Base-by-base conservation (phyloP, 2,113 vertebrate genomes). In the Cyanistes caeruleus region DNA sequence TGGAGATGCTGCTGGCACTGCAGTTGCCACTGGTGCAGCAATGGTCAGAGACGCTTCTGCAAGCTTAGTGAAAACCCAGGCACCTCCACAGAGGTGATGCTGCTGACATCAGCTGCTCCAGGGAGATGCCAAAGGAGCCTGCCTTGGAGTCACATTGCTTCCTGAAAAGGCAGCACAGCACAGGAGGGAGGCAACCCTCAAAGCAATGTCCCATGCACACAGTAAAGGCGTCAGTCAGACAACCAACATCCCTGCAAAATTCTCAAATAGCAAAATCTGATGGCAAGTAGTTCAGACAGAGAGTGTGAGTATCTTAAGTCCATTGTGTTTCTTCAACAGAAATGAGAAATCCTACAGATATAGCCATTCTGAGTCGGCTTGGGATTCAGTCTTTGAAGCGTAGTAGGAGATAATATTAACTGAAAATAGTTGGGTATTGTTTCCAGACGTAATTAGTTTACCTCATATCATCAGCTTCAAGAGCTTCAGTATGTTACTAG, bases 361-460 rank as follows among this genome's bases (percentile, higher is more conserved):
- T 52, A 39, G 11, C 8, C 35, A 58, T 83, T 53, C 51, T 76
- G 53, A 65, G 43, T 83, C 53, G 80, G 31, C 24, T 62, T 59
- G 56, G 12, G 23, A 27, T 62, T 93, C 63, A 35, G 67, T 15
- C 53, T 91, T 87, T 83, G 75, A 84, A 90, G 35, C 15, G 30
- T 9, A 56, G 16, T 6, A 55, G 25, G 39, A 91, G 58, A 91
- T 53, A 95, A 73, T 14, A 55, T 33, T 84, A 72, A 79, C 59
- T 30, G 63, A 76, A 75, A 93, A 87, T 80, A 48, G 33, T 51
- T 83, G 63, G n/a, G 21, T 62, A 41, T 58, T 88, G 35, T 33
- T 83, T 95, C 84, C 74, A 93, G 75, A 52, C 15, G 7, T 70
- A 93, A 89, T 96, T 95, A 73, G 21, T 87, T 96, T 73, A 39